Conservation (phyloP, 92 coral and sea anemone genomes). For the Phenganax marumi region DNA sequence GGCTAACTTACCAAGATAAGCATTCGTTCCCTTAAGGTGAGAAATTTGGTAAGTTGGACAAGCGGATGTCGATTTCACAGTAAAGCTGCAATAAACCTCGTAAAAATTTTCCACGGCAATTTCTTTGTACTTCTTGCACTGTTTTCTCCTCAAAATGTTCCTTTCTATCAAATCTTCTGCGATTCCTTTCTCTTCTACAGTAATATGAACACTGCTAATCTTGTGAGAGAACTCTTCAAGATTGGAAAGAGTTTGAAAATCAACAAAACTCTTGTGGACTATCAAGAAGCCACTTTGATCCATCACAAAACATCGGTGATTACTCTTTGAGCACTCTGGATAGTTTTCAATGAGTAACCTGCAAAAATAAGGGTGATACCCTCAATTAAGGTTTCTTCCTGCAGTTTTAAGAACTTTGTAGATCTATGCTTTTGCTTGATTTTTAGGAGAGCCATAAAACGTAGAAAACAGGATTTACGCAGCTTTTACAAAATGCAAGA, state of each 20-base stretch:
- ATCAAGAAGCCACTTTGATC: slow-evolving; percentile 67
- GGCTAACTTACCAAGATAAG: slow-evolving; percentile 43
- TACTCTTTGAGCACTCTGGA: slow-evolving; percentile 47
- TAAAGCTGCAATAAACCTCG: slow-evolving; percentile 57
- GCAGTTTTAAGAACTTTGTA: neutral
- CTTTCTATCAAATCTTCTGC: slow-evolving; percentile 58
- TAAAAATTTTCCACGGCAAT: slow-evolving; percentile 62
- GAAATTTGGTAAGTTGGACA: slow-evolving; percentile 55
- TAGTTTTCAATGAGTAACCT: slow-evolving; percentile 57
- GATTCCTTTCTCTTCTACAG: slow-evolving; percentile 56
- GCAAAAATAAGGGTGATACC: neutral
- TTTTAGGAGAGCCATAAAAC: too few relatives aligned
- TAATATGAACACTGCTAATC: slow-evolving; percentile 54
- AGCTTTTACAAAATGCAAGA: too few relatives aligned
- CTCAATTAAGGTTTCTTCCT: neutral
- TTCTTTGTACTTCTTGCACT: slow-evolving; percentile 63
- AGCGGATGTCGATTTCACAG: slow-evolving; percentile 13
- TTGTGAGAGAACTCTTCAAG: neutral
- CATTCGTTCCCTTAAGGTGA: slow-evolving; percentile 41
- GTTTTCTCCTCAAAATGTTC: slow-evolving; percentile 52
- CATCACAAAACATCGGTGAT: slow-evolving; percentile 57
- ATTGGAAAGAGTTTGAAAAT: slow-evolving; percentile 33
- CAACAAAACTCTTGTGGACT: slow-evolving; percentile 66
- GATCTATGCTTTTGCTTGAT: too few relatives aligned
- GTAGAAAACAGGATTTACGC: too few relatives aligned